Percentiles rank a stretch among this genome's conserved stretches.
Conservation (phyloP, 2,888 invertebrate species). For the Gibbula magus region DNA sequence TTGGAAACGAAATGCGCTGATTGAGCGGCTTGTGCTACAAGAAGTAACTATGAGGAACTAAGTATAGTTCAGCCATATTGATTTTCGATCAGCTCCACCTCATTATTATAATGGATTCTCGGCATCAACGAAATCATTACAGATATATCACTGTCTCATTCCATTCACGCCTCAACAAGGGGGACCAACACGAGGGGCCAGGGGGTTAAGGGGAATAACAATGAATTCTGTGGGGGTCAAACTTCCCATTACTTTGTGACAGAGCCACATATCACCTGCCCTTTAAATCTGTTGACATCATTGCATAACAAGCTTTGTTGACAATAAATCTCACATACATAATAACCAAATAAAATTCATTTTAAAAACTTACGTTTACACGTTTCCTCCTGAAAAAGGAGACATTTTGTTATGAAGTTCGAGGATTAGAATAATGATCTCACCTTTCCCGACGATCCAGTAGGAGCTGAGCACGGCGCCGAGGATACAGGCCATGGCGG, state of each 20-base stretch:
- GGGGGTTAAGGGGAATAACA: neutral
- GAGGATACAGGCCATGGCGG: conserved; percentile 58
- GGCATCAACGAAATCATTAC: conserved; percentile 1
- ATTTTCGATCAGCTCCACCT: neutral
- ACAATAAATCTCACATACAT: neutral
- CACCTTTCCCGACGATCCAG: conserved; percentile 63
- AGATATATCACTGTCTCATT: neutral
- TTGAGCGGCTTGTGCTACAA: too few relatives aligned
- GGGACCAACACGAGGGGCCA: neutral
- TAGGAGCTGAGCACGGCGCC: conserved; percentile 56
- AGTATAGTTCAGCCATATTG: conserved; percentile 10
- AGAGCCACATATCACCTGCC: neutral
- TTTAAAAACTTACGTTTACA: too few relatives aligned
- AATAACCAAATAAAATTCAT: neutral
- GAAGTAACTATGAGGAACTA: neutral
- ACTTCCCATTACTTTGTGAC: neutral
- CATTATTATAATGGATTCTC: conserved; percentile 21
- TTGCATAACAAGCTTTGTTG: neutral
- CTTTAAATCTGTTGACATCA: neutral
- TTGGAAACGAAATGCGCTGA: too few relatives aligned
- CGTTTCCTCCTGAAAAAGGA: neutral
- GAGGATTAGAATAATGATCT: too few relatives aligned
- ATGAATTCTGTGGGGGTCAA: neutral
- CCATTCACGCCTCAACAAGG: neutral
- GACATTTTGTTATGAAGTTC: neutral